Percentiles rank a stretch among this genome's conserved stretches.
These are phyloP conservation scores for Polydrusus cervinus DNA, from an alignment of 2,888 invertebrate species.

Conservation along the genomic window DNA sequence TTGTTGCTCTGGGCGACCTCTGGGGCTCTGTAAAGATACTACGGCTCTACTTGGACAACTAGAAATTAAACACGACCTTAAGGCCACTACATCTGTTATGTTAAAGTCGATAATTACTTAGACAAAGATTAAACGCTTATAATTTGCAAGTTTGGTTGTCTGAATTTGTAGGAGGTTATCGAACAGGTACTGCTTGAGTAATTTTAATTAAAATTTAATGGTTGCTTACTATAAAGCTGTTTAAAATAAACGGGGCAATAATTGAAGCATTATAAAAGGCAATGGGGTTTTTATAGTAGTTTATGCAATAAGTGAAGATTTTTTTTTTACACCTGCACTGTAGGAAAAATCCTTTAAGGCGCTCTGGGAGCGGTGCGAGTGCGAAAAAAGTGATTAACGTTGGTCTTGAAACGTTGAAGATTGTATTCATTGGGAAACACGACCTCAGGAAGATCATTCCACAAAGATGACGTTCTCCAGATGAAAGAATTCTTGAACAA, in stretches of 20 bases:
- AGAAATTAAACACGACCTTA: conserved; percentile 24
- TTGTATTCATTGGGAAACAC: too few species aligned
- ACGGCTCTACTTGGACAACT: conserved; percentile 20
- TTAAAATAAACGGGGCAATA: neutral
- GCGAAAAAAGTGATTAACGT: too few species aligned
- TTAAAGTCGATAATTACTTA: conserved; percentile 19
- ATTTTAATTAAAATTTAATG: neutral
- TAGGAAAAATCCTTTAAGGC: too few species aligned
- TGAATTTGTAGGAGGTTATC: conserved; percentile 1
- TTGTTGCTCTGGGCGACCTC: conserved; percentile 29
- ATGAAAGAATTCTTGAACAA: too few species aligned
- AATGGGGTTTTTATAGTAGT: too few species aligned
- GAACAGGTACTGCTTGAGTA: neutral
- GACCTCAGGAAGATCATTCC: too few species aligned
- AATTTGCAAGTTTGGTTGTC: conserved; percentile 17
- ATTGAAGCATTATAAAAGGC: too few species aligned
- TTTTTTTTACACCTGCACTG: too few species aligned
- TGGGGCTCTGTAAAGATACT: conserved; percentile 17
- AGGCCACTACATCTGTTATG: conserved; percentile 16
- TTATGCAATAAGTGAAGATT: too few species aligned
- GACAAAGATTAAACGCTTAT: conserved; percentile 16
- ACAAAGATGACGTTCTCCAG: too few species aligned
- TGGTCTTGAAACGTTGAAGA: too few species aligned
- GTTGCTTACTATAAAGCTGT: neutral
- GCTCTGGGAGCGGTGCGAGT: too few species aligned